Base-by-base conservation (phyloP, 23 tunicate genomes). In the Ciona savignyi region DNA sequence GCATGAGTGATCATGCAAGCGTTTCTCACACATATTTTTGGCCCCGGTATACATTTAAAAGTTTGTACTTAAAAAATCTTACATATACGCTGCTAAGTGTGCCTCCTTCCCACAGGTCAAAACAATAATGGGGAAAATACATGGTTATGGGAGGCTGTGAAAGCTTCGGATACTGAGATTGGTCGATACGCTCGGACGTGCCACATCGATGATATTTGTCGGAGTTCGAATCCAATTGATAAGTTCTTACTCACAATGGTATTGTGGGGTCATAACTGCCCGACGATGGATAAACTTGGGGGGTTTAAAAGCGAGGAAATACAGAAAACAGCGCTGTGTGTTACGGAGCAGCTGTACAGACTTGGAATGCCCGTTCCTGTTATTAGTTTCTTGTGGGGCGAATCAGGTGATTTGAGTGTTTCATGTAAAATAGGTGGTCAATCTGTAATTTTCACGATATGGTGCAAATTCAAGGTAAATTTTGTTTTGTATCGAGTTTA, bases 341-440 rank as follows among this genome's bases (percentile, higher is more conserved):
- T 82, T 4, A 32, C 65, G 3, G 30, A 82, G 23, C 48, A 74
- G 48, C 62, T 82, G 15, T 60, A 51, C 19, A 27, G 51, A 23
- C 19, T 82, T 20, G 87, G 75, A 15, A 33, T 82, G 1, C 87
- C 87, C 3, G 70, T 68, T 0, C 75, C 75, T 23, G 80, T 68
- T 0, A 29, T 82, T 2, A 67, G 70, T 42, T 68, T 82, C 33
- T 35, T 82, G 23, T 82, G 73, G 87, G 33, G 29, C 23, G 61
- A 82, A 68, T 1, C 49, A 42, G 76, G 76, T 72, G 49, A 72
- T 63, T 9, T 9, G 4, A 63, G 4, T 11, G 67, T 63, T n/a
- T n/a, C n/a, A n/a, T n/a, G n/a, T n/a, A n/a, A n/a, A n/a, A n/a
- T n/a, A n/a, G n/a, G n/a, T n/a, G n/a, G n/a, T n/a, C n/a, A n/a